A percentile compares a stretch with the other conserved stretches of the same genome.
Evolutionary conservation across 2,113 vertebrate genomes (phyloP).

Genomic region (Struthio camelus): DNA sequence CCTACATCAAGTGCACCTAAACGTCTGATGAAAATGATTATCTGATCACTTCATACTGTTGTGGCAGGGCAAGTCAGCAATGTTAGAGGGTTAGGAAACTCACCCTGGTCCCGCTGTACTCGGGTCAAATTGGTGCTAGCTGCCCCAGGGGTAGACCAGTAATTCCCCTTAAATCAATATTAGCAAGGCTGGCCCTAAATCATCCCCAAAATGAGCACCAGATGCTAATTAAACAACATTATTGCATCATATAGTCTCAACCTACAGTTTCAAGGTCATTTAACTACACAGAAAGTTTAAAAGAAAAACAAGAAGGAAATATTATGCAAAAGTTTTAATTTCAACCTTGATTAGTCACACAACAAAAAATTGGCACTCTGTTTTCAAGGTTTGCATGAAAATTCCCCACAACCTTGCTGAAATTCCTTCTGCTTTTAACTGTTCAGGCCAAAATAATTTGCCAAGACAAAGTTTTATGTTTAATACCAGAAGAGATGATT

Average conservation of each 20-base stretch:
- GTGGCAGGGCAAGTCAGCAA: not conserved
- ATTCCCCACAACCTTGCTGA: not conserved
- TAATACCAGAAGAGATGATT: constrained; percentile 20
- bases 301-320: not conserved
- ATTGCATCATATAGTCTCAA: not conserved
- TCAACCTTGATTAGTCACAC: not conserved
- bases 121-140: not conserved
- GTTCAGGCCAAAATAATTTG: constrained; percentile 25
- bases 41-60: not conserved
- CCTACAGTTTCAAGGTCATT: not conserved
- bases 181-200: not conserved
- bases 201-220: not conserved
- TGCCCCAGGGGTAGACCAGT: not conserved
- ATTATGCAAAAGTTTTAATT: not conserved
- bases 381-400: not conserved
- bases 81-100: not conserved
- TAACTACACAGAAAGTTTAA: not conserved
- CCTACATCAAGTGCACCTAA: not conserved
- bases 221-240: not conserved
- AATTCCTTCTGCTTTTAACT: not conserved
- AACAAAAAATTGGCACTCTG: not conserved
- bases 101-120: not conserved
- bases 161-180: not conserved
- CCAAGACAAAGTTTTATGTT: not conserved
- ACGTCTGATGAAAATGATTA: not conserved